Conservation (phyloP, 2,797 vertebrate genomes). For the Apogon talboti region DNA sequence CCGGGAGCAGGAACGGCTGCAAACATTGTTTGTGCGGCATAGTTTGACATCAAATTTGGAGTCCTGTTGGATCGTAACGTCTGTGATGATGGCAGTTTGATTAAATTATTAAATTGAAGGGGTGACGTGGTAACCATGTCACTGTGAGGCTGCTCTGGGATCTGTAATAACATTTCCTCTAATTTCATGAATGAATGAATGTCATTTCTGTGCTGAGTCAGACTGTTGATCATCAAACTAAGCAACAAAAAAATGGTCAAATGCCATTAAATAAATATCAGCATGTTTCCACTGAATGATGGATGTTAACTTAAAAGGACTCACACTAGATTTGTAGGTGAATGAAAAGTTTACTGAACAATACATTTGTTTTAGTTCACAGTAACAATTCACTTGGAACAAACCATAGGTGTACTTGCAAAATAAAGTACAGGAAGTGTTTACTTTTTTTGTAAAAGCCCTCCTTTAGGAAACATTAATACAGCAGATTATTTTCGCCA, state of each 20-base stretch:
- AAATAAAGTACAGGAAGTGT: slow-evolving; percentile 46
- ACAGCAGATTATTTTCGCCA: neutral
- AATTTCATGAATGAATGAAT: slow-evolving; percentile 24
- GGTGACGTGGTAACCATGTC: slow-evolving; percentile 25
- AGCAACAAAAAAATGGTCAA: neutral
- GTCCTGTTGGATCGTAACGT: slow-evolving; percentile 29
- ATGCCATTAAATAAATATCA: neutral
- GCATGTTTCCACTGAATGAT: neutral
- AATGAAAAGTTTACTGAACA: slow-evolving; percentile 59
- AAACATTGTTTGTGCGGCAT: slow-evolving; percentile 32
- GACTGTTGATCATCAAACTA: slow-evolving; percentile 16
- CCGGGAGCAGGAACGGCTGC: slow-evolving; percentile 21
- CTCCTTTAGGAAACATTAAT: slow-evolving; percentile 40
- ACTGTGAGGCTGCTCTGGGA: slow-evolving; percentile 20
- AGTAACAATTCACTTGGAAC: slow-evolving; percentile 59
- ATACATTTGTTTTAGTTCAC: slow-evolving; percentile 56
- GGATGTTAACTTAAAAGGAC: neutral
- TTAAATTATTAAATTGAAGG: slow-evolving; percentile 46
- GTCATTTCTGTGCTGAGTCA: slow-evolving; percentile 20
- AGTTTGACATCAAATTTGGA: slow-evolving; percentile 44
- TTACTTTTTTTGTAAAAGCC: slow-evolving; percentile 36
- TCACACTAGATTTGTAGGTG: slow-evolving; percentile 12
- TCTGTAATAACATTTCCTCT: slow-evolving; percentile 33
- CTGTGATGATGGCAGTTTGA: slow-evolving; percentile 28
- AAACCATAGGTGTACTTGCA: slow-evolving; percentile 48